Evolutionary conservation across 2,797 vertebrate species (phyloP), one percentile per base, ranked within the genome.

Genomic region (Salarias fasciatus): DNA sequence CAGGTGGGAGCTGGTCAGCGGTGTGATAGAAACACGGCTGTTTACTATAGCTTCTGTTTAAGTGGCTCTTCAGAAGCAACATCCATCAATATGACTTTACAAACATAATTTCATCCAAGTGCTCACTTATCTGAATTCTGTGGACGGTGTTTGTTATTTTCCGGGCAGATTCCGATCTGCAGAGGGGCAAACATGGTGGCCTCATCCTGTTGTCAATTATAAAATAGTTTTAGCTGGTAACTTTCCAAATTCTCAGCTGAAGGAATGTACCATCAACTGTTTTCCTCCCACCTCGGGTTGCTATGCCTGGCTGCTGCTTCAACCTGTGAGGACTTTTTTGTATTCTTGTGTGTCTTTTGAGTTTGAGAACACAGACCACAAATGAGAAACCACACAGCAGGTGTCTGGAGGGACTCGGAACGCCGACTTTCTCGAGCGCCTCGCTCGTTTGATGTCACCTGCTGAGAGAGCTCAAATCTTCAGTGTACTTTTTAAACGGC

Each of bases 341-440:
- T 45, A 5, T 42, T 46, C n/a, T 43, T 0, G 5, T 47, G 46
- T 15, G 41, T 54, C 59, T 57, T 56, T 52, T 65, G 74, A 72
- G 57, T 38, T 57, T 72, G 11, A 75, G 83, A 80, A 79, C 80
- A 81, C 9, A 8, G 24, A 68, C 79, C 72, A 72, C 63, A 66
- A 33, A 31, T 44, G 18, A 35, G 40, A 65, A 79, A 80, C 70
- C 81, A 66, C 81, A 79, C 6, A 13, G 83, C 79, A 84, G 79
- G 82, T 81, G 79, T 74, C 68, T 75, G n/a, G 0, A 41, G 33
- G 46, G 18, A 53, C 50, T 46, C 45, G 53, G 59, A 52, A 53
- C 55, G 61, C 49, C 38, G 64, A 31, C 38, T 51, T 53, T 37
- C 59, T 13, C 31, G 35, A 36, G 41, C 5, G 2, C 36, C 47